Base-by-base conservation (phyloP, 2,797 vertebrate species). In the Perodicticus potto region DNA sequence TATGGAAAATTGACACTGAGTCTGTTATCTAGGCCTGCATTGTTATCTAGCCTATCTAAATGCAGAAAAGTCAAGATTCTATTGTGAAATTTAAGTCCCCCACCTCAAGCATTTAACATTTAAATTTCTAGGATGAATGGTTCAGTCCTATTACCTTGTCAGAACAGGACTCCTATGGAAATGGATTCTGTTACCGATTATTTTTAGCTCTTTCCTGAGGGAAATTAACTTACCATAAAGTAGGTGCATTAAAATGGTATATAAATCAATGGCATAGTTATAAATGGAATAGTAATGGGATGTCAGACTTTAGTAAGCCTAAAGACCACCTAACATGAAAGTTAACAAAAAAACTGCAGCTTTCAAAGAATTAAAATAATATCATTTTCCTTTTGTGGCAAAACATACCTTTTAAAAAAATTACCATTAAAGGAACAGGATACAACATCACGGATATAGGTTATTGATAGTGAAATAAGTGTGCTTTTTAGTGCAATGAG, bases 121-220 rank as follows among this genome's bases (percentile, higher is more conserved):
- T 94, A 96, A 69, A 84, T 97, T 91, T 92, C 76, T 82, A 14
- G 29, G 25, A 86, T 94, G 43, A 90, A 43, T 89, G 53, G 57
- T 29, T 83, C 76, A 49, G 17, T 74, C 34, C 57, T 86, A 29
- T 91, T 55, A 53, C 22, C 25, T 69, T 80, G 29, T 93, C 65
- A 27, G 9, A 95, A 8, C 45, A 87, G 49, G 19, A 17, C 40
- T 70, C 61, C 37, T 83, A 25, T 80, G 67, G 61, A 96, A 97
- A 93, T 77, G 29, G 49, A 87, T 90, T 93, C 80, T 86, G 22
- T 78, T 93, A 25, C 37, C 90, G 37, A 80, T 81, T 96, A 93
- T 96, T 97, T 95, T 91, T 84, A 89, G 74, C 25, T 85, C 57
- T 87, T 96, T 93, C 72, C n/a, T 59, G 17, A 91, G 72, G 59